A percentile compares a stretch with the other conserved stretches of the same genome.
These are phyloP conservation scores for Polyommatus iphigenia DNA, from an alignment of 2,888 invertebrate genomes.

Conservation along the genomic window DNA sequence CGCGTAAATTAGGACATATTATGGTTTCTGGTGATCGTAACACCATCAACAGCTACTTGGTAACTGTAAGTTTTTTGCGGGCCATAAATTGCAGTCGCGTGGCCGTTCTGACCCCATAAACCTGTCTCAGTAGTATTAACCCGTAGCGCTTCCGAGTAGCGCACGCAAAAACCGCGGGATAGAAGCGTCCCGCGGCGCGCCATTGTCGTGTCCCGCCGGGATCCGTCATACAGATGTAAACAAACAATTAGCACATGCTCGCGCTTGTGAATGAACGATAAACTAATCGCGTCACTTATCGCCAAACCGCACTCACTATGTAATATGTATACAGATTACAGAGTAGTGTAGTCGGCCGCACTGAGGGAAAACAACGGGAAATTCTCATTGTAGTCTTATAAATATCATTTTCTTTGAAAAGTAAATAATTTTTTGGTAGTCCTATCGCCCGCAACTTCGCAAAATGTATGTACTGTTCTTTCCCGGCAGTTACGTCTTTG, in stretches of 20 bases:
- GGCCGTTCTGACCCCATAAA: slow-evolving; percentile 28
- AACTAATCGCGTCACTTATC: not conserved
- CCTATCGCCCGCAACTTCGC: not conserved
- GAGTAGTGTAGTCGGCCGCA: not conserved
- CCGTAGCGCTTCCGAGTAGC: slow-evolving; percentile 6
- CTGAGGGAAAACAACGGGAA: not conserved
- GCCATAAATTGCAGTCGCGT: slow-evolving; percentile 7
- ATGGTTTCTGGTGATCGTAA: slow-evolving; percentile 18
- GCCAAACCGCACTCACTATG: not conserved
- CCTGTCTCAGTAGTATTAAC: not conserved
- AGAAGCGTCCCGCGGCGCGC: not conserved
- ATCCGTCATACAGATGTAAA: not conserved
- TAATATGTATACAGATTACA: not conserved
- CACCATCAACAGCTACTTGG: slow-evolving; percentile 15
- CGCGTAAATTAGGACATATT: not conserved
- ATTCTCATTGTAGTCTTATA: not conserved
- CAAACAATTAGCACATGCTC: slow-evolving; percentile 11
- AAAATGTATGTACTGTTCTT: too few relatives aligned
- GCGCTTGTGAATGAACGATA: slow-evolving; percentile 5
- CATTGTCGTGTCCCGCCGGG: not conserved
- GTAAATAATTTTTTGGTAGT: not conserved
- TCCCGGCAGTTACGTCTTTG: too few relatives aligned
- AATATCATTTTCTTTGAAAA: not conserved
- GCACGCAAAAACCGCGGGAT: not conserved
- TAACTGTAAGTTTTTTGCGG: slow-evolving; percentile 8